Base-by-base conservation (phyloP, 2,113 vertebrate species). In the Castor canadensis region DNA sequence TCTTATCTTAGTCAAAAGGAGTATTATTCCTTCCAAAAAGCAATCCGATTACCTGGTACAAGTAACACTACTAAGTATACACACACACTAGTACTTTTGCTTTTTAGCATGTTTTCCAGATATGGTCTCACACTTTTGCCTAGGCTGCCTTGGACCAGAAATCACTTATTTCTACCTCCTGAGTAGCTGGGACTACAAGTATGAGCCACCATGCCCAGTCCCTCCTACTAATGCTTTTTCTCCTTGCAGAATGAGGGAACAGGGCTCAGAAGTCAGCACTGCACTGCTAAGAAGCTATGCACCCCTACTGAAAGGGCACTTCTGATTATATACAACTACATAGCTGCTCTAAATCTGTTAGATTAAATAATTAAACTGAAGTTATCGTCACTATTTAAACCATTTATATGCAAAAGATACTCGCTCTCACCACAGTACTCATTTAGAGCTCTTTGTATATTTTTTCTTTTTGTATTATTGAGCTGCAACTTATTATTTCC, bases 341-440 rank as follows among this genome's bases (percentile, higher is more conserved):
- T 35, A 66, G 72, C 91, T 72, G 71, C 89, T 90, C 89, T 92
- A 82, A 76, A 79, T 85, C 86, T 56, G 32, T 58, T 77, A 79
- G 69, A 38, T 73, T 79, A 82, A 94, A 94, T 81, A 81, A 87
- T 72, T 91, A 94, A 94, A 85, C 60, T 47, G 24, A 95, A 95
- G 82, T 86, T 82, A 76, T 6, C 76, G 54, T 91, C 47, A 77
- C 47, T 38, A 43, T 58, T 81, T 91, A 91, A 93, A 40, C 49
- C 89, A 88, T 47, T 90, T 89, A 54, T 43, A 93, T 76, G 88
- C 80, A 96, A 95, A 93, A 92, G 84, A 64, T 54, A 49, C 72
- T 94, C 40, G n/a, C 35, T 95, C 47, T 91, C 62, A 86, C 83
- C 30, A 79, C 7, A 67, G 58, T 82, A 56, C 13, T 43, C 73